These are phyloP conservation scores for Hystrix brachyura DNA, from an alignment of 2,113 vertebrate species.

Conservation along the genomic window DNA sequence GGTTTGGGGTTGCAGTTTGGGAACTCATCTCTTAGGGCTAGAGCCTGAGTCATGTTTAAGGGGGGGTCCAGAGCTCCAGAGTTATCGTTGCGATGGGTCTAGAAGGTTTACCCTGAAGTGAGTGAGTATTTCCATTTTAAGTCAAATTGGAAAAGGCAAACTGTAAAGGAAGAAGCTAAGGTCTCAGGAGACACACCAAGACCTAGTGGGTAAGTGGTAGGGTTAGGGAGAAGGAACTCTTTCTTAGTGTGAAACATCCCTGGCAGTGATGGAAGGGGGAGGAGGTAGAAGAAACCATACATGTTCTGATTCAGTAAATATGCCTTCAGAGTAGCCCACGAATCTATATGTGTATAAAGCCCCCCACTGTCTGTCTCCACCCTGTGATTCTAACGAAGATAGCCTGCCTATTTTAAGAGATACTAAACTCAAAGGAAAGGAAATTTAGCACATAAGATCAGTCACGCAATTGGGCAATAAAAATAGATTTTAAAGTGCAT, in stretches of 20 bases:
- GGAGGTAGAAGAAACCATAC: not conserved
- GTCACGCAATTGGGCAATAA: not conserved
- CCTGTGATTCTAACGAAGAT: not conserved
- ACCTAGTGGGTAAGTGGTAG: not conserved
- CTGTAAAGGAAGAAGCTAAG: not conserved
- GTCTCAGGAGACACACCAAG: not conserved
- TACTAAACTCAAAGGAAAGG: not conserved
- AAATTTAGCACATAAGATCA: not conserved
- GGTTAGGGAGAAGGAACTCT: not conserved
- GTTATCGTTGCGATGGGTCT: not conserved
- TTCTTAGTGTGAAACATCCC: not conserved
- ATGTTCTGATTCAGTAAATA: not conserved
- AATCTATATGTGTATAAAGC: not conserved
- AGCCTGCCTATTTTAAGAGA: not conserved
- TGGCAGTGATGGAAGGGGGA: too few species aligned
- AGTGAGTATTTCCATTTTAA: not conserved
- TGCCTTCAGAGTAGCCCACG: not conserved
- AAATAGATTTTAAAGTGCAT: not conserved
- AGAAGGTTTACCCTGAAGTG: not conserved
- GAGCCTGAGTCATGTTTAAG: not conserved
- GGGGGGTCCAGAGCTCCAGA: not conserved
- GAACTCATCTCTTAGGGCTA: not conserved
- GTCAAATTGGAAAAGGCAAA: not conserved
- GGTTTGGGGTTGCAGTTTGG: not conserved
- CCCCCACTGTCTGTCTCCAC: not conserved